These are phyloP conservation scores for Carcharodon carcharias DNA, from an alignment of 2,797 vertebrate species.

Conservation along the genomic window DNA sequence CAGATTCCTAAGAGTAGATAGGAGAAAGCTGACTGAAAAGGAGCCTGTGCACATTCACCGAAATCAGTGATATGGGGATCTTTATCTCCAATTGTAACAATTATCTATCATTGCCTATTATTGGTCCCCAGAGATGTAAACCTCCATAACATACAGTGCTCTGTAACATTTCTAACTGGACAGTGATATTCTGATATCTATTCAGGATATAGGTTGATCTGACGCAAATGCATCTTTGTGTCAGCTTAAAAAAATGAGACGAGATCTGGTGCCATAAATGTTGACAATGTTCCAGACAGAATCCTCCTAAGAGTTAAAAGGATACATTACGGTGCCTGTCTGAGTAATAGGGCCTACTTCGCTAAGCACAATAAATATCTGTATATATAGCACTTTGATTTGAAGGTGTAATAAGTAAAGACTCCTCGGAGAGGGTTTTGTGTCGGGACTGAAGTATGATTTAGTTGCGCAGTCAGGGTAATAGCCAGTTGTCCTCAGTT, in stretches of 20 bases:
- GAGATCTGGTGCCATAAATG: background rate
- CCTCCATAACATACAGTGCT: background rate
- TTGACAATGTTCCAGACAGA: background rate
- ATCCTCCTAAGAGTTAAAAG: background rate
- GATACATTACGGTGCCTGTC: background rate
- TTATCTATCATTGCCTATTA: background rate
- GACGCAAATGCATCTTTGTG: background rate
- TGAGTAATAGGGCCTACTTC: conserved; percentile 12
- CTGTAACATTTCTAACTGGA: background rate
- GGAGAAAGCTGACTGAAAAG: background rate
- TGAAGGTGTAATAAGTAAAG: conserved; percentile 34
- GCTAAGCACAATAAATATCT: conserved; percentile 26
- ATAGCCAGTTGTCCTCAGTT: conserved; percentile 33
- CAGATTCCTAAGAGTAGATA: background rate
- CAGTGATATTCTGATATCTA: background rate
- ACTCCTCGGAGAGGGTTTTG: conserved; percentile 34
- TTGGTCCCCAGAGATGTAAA: background rate
- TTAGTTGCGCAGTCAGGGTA: conserved; percentile 8
- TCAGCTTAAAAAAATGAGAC: background rate
- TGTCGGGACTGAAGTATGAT: conserved; percentile 31
- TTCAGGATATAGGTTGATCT: background rate
- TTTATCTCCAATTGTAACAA: background rate
- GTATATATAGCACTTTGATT: conserved; percentile 28
- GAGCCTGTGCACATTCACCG: too few relatives aligned
- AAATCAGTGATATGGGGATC: background rate